Base-by-base conservation (phyloP, 1,140 invertebrate species). In the Bathynomus jamesi region DNA sequence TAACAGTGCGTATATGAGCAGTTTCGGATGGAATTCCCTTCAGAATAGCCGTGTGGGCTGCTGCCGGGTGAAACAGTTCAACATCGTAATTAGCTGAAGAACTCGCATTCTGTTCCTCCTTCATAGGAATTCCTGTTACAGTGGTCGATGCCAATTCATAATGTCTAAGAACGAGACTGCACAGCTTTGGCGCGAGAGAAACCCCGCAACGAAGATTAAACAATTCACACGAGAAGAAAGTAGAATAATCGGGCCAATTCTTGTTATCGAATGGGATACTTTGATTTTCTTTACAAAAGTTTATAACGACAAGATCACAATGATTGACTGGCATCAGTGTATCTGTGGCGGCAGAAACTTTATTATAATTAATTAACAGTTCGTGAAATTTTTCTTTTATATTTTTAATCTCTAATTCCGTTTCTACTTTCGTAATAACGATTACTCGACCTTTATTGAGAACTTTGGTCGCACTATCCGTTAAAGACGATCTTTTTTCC, bases 51-150 rank as follows among this genome's bases (percentile, higher is more conserved):
- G 87, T 85, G 81, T 97, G 95, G 0, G 94, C 93, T 17, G 88
- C 86, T 1, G 87, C 87, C 0, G 91, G 88, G 82, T 99, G 95
- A 76, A 96, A 90, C 61, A 99, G 91, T 82, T 98, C 95, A 0
- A 99, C 96, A 81, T 99, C 95, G 81, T 99, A 99, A 84, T 98
- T 98, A 0, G 95, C 94, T 64, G 95, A 98, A 0, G 94, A 96
- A 82, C 91, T 95, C 0, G 96, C 94, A 83, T 98, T 98, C 84
- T 98, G 95, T 83, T 99, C 96, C 84, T 99, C 96, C 85, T 99
- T 99, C 96, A 99, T 99, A 4, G 95, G 96, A 79, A 99, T 99
- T 29, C 95, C 95, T 28, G 95, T 98, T 0, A 99, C 95, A 0
- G 94, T 97, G 13, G 96, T 98, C 67, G 91, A 95, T 0, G 94